phyloP scores from a whole-genome alignment of 2,797 vertebrate genomes.

The Sternarchorhynchus goeldii region DNA sequence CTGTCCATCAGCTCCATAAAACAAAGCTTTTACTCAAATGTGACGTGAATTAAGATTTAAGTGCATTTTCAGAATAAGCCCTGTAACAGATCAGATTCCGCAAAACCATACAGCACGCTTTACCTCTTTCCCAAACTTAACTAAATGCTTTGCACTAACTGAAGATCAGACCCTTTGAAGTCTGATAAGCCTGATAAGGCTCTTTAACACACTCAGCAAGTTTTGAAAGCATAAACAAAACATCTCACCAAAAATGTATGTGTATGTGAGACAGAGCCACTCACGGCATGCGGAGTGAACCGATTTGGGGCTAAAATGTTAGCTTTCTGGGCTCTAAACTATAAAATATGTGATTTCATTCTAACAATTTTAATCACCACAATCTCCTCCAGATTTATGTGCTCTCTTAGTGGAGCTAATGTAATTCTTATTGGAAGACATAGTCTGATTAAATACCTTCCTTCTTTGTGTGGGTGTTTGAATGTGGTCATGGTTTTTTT shows the following conservation, averaged over 20 bases:
- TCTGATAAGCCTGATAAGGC: neutral
- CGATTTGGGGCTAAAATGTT: neutral
- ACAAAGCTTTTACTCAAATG: neutral
- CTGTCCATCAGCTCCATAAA: neutral
- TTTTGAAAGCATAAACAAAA: neutral
- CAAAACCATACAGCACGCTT: too few relatives aligned
- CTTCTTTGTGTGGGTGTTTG: constrained; percentile 1
- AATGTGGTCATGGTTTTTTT: neutral
- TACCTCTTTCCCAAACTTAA: too few relatives aligned
- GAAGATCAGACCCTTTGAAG: neutral
- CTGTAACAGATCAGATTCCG: neutral
- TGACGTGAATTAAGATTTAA: constrained; percentile 7
- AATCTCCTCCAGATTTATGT: neutral
- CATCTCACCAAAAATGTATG: too few relatives aligned
- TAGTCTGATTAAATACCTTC: neutral
- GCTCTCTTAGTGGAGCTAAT: neutral
- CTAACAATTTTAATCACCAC: constrained; percentile 2
- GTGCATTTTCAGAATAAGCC: neutral
- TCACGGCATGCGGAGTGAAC: too few relatives aligned
- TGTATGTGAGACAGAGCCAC: too few relatives aligned
- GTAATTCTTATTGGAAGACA: neutral
- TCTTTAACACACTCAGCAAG: neutral
- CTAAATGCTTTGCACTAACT: too few relatives aligned
- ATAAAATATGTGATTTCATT: neutral
- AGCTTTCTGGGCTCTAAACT: neutral